Percentiles rank a stretch among this genome's conserved stretches.
phyloP scores from a whole-genome alignment of 2,797 vertebrate species.

The Pogoniulus pusillus region DNA sequence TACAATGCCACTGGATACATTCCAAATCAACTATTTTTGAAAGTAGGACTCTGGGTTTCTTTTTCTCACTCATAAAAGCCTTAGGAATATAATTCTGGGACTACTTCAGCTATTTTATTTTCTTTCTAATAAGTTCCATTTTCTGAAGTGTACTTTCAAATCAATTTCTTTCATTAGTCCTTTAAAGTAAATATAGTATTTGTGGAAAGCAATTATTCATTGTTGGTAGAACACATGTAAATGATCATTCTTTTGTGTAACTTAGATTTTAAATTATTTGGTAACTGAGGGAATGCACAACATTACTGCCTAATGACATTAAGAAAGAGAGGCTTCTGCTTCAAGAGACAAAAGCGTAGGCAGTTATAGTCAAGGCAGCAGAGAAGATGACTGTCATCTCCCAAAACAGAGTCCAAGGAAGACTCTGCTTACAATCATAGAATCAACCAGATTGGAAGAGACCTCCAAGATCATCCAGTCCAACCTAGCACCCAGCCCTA shows the following conservation, averaged over 20 bases:
- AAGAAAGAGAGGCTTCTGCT: neutral
- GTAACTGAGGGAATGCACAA: neutral
- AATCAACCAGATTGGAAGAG: no score
- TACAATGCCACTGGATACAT: neutral
- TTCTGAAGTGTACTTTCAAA: neutral
- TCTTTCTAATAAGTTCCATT: neutral
- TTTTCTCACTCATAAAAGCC: neutral
- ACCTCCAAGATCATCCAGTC: no score
- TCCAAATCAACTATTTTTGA: neutral
- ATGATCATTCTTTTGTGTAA: neutral
- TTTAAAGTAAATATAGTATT: conserved; percentile 11
- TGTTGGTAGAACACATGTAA: neutral
- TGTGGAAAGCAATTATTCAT: neutral
- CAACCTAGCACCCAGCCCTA: no score
- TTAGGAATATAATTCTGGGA: neutral
- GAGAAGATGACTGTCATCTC: neutral
- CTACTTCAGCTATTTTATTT: neutral
- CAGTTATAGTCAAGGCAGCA: neutral
- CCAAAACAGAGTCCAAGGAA: neutral
- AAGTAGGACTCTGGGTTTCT: neutral
- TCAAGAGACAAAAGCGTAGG: neutral
- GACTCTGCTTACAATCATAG: fast-evolving
- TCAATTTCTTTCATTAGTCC: neutral
- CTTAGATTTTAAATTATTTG: neutral
- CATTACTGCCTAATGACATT: neutral